These are phyloP conservation scores for Drosophila dives DNA, from an alignment of 2,888 invertebrate genomes.

Conservation along the genomic window DNA sequence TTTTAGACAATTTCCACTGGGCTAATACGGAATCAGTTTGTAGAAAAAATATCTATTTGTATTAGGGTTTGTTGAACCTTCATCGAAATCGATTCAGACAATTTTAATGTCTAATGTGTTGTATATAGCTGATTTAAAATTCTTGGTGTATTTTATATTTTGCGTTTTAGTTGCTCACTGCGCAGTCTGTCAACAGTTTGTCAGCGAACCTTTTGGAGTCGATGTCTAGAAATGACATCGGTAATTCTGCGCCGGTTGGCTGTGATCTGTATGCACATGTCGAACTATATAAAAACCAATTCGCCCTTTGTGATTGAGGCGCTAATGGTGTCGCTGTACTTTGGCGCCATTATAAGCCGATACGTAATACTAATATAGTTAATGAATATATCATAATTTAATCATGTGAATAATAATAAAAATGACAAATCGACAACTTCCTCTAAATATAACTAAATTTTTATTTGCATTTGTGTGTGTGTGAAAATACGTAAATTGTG, in stretches of 20 bases:
- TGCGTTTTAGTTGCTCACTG: conserved; percentile 32
- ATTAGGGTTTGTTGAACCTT: conserved; percentile 15
- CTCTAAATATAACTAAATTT: conserved; percentile 52
- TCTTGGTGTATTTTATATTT: conserved; percentile 12
- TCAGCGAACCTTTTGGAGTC: conserved; percentile 35
- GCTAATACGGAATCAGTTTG: not conserved
- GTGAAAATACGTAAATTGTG: conserved; percentile 39
- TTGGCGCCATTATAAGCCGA: conserved; percentile 78
- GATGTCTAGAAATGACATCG: conserved; percentile 66
- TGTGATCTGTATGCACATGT: conserved; percentile 64
- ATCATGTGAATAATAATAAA: conserved; percentile 35
- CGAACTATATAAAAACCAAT: conserved; percentile 75
- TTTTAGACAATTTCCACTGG: not conserved
- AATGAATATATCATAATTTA: conserved; percentile 4
- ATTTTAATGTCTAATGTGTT: conserved; percentile 48
- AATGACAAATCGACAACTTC: conserved; percentile 20
- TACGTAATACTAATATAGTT: conserved; percentile 65
- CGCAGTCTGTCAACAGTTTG: conserved; percentile 46
- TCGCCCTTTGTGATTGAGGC: conserved; percentile 82
- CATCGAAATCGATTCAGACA: conserved; percentile 18
- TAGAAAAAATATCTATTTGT: not conserved
- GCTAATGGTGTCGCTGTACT: conserved; percentile 77
- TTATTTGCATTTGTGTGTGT: conserved; percentile 53
- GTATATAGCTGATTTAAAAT: conserved; percentile 22
- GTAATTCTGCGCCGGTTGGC: conserved; percentile 62